Conservation (phyloP, 2,113 vertebrate species). For the Gambusia affinis region DNA sequence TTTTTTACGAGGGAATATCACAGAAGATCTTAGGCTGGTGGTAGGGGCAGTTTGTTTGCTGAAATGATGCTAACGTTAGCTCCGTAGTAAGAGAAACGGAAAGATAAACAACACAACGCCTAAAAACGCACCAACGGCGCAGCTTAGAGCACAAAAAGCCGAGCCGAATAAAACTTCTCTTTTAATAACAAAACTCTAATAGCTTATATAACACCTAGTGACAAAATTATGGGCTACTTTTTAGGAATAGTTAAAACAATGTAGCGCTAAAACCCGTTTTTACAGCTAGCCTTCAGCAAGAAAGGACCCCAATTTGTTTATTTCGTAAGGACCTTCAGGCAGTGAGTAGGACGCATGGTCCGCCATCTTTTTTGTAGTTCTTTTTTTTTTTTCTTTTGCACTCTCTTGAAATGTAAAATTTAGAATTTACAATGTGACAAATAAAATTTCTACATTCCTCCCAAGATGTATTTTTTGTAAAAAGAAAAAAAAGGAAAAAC, state of each 20-base stretch:
- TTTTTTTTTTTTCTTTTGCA: background rate
- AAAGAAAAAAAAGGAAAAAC: no score
- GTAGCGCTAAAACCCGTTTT: slow-evolving; percentile 33
- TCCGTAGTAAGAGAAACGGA: slow-evolving; percentile 29
- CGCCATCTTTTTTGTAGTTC: slow-evolving; percentile 60
- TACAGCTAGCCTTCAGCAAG: slow-evolving; percentile 47
- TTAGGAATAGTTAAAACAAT: slow-evolving; percentile 37
- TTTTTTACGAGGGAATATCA: slow-evolving; percentile 20
- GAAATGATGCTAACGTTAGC: slow-evolving; percentile 37
- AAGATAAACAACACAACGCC: slow-evolving; percentile 49
- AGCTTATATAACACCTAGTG: background rate
- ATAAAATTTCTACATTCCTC: no score
- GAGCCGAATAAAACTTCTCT: background rate
- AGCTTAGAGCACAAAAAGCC: slow-evolving; percentile 6
- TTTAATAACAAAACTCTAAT: slow-evolving; percentile 17
- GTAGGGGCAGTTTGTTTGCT: slow-evolving; percentile 17
- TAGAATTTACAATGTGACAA: background rate
- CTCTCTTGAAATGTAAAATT: background rate
- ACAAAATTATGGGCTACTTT: background rate
- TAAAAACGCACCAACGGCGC: slow-evolving; percentile 3
- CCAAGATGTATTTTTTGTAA: no score
- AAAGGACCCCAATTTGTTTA: slow-evolving; percentile 79
- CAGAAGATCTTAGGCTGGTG: slow-evolving; percentile 1
- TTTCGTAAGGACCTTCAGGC: slow-evolving; percentile 77
- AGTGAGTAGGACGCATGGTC: slow-evolving; percentile 25